Evolutionary conservation across 2,797 vertebrate species (phyloP).

Genomic region (Myripristis murdjan): DNA sequence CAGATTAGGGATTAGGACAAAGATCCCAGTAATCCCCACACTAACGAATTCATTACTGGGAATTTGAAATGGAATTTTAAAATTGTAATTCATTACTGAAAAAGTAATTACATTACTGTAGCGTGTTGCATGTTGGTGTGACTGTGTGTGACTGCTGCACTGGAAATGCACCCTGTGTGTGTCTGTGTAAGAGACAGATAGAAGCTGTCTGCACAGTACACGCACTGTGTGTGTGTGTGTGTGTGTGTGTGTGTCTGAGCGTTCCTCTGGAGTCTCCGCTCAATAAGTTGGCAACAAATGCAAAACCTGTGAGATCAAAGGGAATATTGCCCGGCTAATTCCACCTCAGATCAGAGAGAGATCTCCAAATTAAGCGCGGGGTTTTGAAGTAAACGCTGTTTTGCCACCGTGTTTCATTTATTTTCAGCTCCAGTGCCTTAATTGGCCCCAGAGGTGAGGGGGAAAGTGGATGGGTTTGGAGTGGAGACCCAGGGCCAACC

Average conservation of each 20-base stretch:
- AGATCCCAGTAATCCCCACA: no score
- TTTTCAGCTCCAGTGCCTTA: slow-evolving; percentile 67
- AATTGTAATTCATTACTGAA: no score
- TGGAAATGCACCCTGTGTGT: not conserved
- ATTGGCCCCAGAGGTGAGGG: slow-evolving; percentile 80
- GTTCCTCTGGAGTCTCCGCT: slow-evolving; percentile 55
- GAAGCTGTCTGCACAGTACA: no score
- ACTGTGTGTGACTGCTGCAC: not conserved
- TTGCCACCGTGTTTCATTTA: slow-evolving; percentile 72
- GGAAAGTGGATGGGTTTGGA: slow-evolving; percentile 58
- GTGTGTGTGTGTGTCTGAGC: slow-evolving; percentile 8
- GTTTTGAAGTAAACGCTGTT: slow-evolving; percentile 79
- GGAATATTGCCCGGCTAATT: slow-evolving; percentile 66
- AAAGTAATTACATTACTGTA: no score
- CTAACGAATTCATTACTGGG: no score
- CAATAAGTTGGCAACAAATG: slow-evolving; percentile 71
- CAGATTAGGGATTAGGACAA: no score
- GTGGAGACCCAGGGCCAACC: slow-evolving; percentile 52
- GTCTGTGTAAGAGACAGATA: not conserved
- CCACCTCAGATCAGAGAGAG: slow-evolving; percentile 73
- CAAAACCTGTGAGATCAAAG: slow-evolving; percentile 72
- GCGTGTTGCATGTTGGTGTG: not conserved
- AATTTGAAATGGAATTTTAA: no score
- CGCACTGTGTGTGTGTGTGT: not conserved
- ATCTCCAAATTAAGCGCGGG: slow-evolving; percentile 72